phyloP scores from a whole-genome alignment of 2,888 invertebrate genomes.

The Stenoptilia bipunctidactyla region DNA sequence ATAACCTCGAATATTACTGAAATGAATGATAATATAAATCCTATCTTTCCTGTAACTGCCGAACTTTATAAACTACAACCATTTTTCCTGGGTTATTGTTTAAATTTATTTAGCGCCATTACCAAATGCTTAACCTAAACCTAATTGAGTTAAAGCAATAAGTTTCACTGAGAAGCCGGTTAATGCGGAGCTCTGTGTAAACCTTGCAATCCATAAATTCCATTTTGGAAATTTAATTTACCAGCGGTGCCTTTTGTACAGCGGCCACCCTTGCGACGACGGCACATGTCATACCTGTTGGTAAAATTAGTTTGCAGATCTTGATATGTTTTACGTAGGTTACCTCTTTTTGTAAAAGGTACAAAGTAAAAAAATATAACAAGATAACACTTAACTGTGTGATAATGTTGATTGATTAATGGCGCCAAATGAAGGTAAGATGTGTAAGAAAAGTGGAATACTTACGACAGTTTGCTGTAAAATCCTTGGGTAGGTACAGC shows the following conservation, averaged over 20 bases:
- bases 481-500: neutral
- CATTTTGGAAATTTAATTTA: slow-evolving; percentile 74
- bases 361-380: no score
- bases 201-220: slow-evolving; percentile 41
- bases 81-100: slow-evolving; percentile 3
- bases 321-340: slow-evolving; percentile 11
- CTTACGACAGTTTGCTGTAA: slow-evolving; percentile 14
- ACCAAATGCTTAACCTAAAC: slow-evolving; percentile 67
- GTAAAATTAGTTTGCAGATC: slow-evolving; percentile 36
- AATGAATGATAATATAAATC: slow-evolving; percentile 13
- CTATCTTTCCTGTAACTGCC: slow-evolving; percentile 14
- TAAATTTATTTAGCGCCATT: slow-evolving; percentile 62
- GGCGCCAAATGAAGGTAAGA: slow-evolving; percentile 40
- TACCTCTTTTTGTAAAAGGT: slow-evolving; percentile 6
- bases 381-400: no score
- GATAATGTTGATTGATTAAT: slow-evolving; percentile 35
- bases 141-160: slow-evolving; percentile 51
- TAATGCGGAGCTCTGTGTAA: slow-evolving; percentile 48
- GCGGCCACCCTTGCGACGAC: slow-evolving; percentile 95
- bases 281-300: slow-evolving; percentile 98
- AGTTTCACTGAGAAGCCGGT: slow-evolving; percentile 57
- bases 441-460: neutral
- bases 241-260: slow-evolving; percentile 98
- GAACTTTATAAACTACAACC: no score
- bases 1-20: slow-evolving; percentile 24